These are phyloP conservation scores for Leucophenga maculata DNA, from an alignment of 2,888 invertebrate genomes.

Conservation along the genomic window DNA sequence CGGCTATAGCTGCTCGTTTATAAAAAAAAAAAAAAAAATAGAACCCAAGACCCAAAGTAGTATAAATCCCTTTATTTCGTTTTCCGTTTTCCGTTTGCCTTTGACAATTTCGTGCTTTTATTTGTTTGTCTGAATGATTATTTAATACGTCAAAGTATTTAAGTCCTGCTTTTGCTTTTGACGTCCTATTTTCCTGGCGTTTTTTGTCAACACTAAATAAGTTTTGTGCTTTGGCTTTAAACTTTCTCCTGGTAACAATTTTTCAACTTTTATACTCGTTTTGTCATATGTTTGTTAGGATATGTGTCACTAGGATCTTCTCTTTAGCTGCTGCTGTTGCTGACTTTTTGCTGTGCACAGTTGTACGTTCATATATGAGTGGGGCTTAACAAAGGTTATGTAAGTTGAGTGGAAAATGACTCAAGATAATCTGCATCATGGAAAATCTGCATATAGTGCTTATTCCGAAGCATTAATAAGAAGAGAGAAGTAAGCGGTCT, in stretches of 20 bases:
- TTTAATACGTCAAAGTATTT: conserved; percentile 65
- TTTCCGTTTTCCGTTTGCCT: neutral
- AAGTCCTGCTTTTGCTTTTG: conserved; percentile 60
- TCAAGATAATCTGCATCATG: too few species aligned
- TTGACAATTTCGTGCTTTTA: neutral
- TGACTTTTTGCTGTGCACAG: conserved; percentile 11
- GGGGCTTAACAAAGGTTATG: too few species aligned
- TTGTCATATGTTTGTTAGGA: too few species aligned
- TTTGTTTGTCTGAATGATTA: conserved; percentile 49
- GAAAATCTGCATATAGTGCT: too few species aligned
- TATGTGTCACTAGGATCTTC: too few species aligned
- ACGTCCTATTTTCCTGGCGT: conserved; percentile 39
- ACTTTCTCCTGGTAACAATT: conserved; percentile 44
- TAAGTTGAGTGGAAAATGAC: too few species aligned
- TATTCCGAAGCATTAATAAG: too few species aligned
- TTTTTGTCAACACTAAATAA: conserved; percentile 44
- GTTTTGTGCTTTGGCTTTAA: conserved; percentile 56
- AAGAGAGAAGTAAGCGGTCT: too few species aligned
- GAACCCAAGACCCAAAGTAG: neutral
- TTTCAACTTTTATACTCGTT: neutral
- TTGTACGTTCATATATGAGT: too few species aligned
- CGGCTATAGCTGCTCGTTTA: too few species aligned
- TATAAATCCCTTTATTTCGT: conserved; percentile 11
- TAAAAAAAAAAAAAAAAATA: too few species aligned
- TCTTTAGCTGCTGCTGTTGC: neutral